Evolutionary conservation across 2,888 invertebrate genomes (phyloP).

Genomic region (Stenoptilia bipunctidactyla): DNA sequence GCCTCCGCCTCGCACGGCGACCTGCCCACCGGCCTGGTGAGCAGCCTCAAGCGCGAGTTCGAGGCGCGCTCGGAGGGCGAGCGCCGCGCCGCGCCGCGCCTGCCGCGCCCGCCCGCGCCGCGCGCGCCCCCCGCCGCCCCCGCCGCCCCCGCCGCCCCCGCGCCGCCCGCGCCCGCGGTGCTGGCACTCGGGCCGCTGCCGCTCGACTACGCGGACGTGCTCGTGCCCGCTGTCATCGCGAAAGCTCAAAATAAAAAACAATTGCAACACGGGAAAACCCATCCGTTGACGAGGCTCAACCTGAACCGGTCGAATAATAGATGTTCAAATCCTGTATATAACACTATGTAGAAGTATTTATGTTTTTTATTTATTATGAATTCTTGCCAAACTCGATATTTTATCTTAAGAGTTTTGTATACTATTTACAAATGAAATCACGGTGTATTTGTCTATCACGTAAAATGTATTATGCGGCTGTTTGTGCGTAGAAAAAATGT

Average conservation of each 20-base stretch:
- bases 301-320: slow-evolving; percentile 78
- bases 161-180: slow-evolving; percentile 73
- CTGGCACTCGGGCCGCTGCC: slow-evolving; percentile 47
- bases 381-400: slow-evolving; percentile 71
- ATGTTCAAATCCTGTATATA: slow-evolving; percentile 87
- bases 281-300: slow-evolving; percentile 90
- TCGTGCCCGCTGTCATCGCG: slow-evolving; percentile 77
- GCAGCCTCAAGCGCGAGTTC: slow-evolving; percentile 89
- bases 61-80: slow-evolving; percentile 73
- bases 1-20: slow-evolving; percentile 52
- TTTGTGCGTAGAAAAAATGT: slow-evolving; percentile 60
- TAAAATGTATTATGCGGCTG: slow-evolving; percentile 61
- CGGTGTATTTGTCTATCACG: slow-evolving; percentile 64
- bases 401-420: slow-evolving; percentile 70
- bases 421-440: slow-evolving; percentile 66
- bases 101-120: slow-evolving; percentile 23
- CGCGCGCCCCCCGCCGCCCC: slow-evolving; percentile 45
- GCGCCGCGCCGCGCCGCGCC: slow-evolving; percentile 21
- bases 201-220: slow-evolving; percentile 66
- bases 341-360: slow-evolving; percentile 83
- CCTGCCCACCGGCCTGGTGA: slow-evolving; percentile 79
- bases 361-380: slow-evolving; percentile 66
- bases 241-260: slow-evolving; percentile 83
- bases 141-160: slow-evolving; percentile 34
- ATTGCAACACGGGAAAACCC: slow-evolving; percentile 91